These are phyloP conservation scores for Dioctria linearis DNA, from an alignment of 2,888 invertebrate species.

Conservation along the genomic window DNA sequence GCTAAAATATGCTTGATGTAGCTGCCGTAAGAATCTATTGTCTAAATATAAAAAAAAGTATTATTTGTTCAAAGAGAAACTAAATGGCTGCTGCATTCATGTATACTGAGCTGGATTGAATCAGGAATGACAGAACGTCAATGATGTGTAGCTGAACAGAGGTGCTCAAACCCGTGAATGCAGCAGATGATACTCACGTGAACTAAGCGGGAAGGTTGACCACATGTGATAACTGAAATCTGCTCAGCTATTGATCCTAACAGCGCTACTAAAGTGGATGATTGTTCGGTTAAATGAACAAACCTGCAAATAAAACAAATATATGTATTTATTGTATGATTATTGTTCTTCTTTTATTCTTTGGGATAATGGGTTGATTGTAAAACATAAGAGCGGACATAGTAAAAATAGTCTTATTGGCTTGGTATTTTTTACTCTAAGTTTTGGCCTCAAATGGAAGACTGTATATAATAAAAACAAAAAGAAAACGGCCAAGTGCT, in stretches of 20 bases:
- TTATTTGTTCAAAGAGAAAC: constrained; percentile 70
- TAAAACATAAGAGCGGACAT: too few species aligned
- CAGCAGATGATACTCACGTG: constrained; percentile 2
- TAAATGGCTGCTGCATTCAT: constrained; percentile 74
- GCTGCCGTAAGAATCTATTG: constrained; percentile 79
- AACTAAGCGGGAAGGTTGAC: constrained; percentile 11
- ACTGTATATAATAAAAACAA: too few species aligned
- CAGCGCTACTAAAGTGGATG: constrained; percentile 70
- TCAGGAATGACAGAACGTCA: neutral
- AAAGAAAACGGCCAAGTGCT: too few species aligned
- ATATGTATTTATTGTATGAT: too few species aligned
- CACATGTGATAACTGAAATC: constrained; percentile 73
- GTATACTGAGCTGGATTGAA: constrained; percentile 63
- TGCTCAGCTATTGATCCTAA: constrained; percentile 84
- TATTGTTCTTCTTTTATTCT: too few species aligned
- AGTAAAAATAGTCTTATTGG: too few species aligned
- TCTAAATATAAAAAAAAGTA: constrained; percentile 71
- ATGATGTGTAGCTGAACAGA: too few species aligned
- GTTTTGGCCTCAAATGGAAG: too few species aligned
- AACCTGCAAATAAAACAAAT: constrained; percentile 62
- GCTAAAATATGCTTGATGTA: constrained; percentile 71
- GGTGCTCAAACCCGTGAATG: too few species aligned
- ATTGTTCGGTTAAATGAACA: constrained; percentile 66
- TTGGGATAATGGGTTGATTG: too few species aligned
- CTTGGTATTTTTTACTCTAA: too few species aligned